Percentiles rank a stretch among this genome's conserved stretches.
phyloP scores from a whole-genome alignment of 2,113 vertebrate species.

The Hippolais icterina region DNA sequence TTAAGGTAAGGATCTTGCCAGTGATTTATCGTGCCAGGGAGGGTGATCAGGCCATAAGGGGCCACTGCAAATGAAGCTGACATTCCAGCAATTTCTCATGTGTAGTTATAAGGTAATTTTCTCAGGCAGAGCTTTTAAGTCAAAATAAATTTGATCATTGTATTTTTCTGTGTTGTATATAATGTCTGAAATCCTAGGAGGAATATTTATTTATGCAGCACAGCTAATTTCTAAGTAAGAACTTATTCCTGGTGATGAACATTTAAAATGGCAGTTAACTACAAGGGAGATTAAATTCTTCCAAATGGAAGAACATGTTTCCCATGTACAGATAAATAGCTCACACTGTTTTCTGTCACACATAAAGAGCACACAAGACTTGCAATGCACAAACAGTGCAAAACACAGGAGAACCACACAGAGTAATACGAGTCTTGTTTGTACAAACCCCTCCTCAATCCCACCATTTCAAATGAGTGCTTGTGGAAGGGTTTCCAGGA shows the following conservation, averaged over 20 bases:
- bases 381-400: not conserved
- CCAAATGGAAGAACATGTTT: not conserved
- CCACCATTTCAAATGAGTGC: not conserved
- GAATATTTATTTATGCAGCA: slow-evolving; percentile 23
- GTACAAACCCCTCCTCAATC: slow-evolving; percentile 8
- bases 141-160: slow-evolving; percentile 44
- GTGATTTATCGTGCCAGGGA: slow-evolving; percentile 93
- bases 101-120: slow-evolving; percentile 68
- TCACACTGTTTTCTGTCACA: not conserved
- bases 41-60: slow-evolving; percentile 79
- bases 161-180: slow-evolving; percentile 50
- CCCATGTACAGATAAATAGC: not conserved
- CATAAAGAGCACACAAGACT: not conserved
- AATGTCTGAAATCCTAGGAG: not conserved
- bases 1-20: slow-evolving; percentile 85
- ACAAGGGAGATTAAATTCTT: not conserved
- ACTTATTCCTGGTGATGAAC: not conserved
- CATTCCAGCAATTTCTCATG: slow-evolving; percentile 75
- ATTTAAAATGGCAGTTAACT: slow-evolving; percentile 22
- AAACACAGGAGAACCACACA: not conserved
- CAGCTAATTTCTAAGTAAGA: not conserved
- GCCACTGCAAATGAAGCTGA: slow-evolving; percentile 74
- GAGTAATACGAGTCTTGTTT: not conserved
- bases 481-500: slow-evolving; percentile 33
- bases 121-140: slow-evolving; percentile 62